phyloP scores from a whole-genome alignment of 2,797 vertebrate genomes.

The Phaenicophaeus curvirostris region DNA sequence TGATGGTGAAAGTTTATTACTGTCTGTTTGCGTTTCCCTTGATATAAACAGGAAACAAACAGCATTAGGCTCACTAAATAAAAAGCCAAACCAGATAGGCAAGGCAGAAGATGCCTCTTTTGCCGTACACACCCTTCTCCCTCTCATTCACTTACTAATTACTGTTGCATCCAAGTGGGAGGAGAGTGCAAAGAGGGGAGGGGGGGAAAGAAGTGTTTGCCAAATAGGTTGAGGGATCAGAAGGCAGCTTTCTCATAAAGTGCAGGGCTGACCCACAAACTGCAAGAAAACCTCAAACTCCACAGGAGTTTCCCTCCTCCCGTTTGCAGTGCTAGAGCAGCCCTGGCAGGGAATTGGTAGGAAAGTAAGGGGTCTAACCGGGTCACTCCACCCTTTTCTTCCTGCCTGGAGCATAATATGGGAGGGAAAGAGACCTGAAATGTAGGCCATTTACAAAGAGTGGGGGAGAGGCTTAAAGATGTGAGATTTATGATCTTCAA shows the following conservation, averaged over 20 bases:
- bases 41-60: constrained; percentile 55
- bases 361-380: constrained; percentile 67
- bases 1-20: constrained; percentile 60
- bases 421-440: constrained; percentile 64
- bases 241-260: constrained; percentile 64
- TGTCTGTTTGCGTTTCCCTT: constrained; percentile 52
- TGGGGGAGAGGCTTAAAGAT: constrained; percentile 57
- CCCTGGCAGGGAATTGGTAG: constrained; percentile 23
- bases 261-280: constrained; percentile 55
- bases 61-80: not conserved
- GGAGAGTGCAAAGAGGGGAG: constrained; percentile 41
- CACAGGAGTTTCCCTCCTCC: constrained; percentile 29
- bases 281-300: constrained; percentile 54
- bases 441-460: constrained; percentile 65
- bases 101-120: constrained; percentile 36
- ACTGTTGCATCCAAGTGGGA: constrained; percentile 58
- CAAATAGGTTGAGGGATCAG: constrained; percentile 66
- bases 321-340: constrained; percentile 32
- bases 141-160: constrained; percentile 67
- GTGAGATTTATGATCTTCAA: constrained; percentile 71
- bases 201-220: constrained; percentile 10
- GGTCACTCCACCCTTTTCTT: constrained; percentile 61
- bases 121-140: constrained; percentile 49
- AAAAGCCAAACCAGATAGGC: constrained; percentile 44
- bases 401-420: constrained; percentile 6